Evolutionary conservation across 2,113 vertebrate species (phyloP).

Genomic region (Eublepharis macularius): DNA sequence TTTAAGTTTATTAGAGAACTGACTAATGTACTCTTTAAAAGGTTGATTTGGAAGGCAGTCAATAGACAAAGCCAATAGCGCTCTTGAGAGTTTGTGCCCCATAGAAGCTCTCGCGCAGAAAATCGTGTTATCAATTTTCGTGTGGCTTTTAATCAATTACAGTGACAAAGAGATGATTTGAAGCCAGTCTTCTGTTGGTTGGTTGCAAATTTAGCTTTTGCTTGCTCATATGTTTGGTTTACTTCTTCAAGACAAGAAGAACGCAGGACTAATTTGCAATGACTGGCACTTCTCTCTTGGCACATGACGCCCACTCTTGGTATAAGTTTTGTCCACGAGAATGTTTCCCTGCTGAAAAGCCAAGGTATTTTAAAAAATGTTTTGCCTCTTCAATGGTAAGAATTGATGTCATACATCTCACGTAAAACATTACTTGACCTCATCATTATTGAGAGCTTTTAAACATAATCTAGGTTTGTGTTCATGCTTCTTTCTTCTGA

Average conservation of each 20-base stretch:
- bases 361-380: neutral
- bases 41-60: conserved; percentile 79
- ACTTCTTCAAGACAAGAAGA: conserved; percentile 61
- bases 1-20: conserved; percentile 80
- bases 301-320: conserved; percentile 40
- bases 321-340: conserved; percentile 16
- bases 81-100: conserved; percentile 68
- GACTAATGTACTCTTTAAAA: conserved; percentile 80
- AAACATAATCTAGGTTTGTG: too few species aligned
- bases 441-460: neutral
- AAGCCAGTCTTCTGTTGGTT: conserved; percentile 87
- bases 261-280: conserved; percentile 41
- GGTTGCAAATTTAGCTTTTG: conserved; percentile 80
- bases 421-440: too few species aligned
- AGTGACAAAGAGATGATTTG: conserved; percentile 91
- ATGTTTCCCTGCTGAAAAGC: neutral
- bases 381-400: neutral
- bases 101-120: conserved; percentile 68
- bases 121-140: conserved; percentile 95
- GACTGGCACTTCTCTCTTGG: conserved; percentile 33
- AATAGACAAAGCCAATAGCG: conserved; percentile 76
- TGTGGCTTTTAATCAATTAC: conserved; percentile 94
- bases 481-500: neutral
- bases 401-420: neutral
- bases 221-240: conserved; percentile 71